phyloP scores from a whole-genome alignment of 1,140 invertebrate species.

The Drosophila rhopaloa region DNA sequence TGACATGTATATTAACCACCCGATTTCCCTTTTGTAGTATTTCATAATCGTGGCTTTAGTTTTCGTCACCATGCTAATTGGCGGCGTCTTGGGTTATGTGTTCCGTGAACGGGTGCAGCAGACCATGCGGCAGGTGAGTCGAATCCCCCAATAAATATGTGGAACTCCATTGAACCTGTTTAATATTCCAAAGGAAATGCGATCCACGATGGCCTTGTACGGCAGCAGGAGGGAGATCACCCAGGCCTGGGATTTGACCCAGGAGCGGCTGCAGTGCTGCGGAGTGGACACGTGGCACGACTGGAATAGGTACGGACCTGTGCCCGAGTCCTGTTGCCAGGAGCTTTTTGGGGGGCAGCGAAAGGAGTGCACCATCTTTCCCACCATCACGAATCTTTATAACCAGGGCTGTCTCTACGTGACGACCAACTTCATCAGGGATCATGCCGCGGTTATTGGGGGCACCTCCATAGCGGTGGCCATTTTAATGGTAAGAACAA shows the following conservation, averaged over 20 bases:
- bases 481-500: slow-evolving; percentile 87
- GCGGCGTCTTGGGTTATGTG: slow-evolving; percentile 94
- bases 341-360: slow-evolving; percentile 88
- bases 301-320: slow-evolving; percentile 91
- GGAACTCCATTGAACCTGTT: neutral
- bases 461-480: slow-evolving; percentile 92
- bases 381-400: slow-evolving; percentile 88
- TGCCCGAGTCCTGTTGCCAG: slow-evolving; percentile 92
- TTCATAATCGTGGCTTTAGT: slow-evolving; percentile 94
- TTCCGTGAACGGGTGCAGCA: slow-evolving; percentile 91
- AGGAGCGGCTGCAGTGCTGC: slow-evolving; percentile 92
- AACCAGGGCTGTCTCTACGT: slow-evolving; percentile 90
- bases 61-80: slow-evolving; percentile 94
- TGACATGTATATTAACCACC: slow-evolving; percentile 48
- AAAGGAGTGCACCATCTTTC: slow-evolving; percentile 87
- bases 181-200: slow-evolving; percentile 87
- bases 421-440: slow-evolving; percentile 89
- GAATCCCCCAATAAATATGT: neutral
- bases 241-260: slow-evolving; percentile 93
- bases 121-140: slow-evolving; percentile 87
- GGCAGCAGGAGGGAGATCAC: slow-evolving; percentile 88
- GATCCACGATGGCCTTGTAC: slow-evolving; percentile 90
- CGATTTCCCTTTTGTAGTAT: slow-evolving; percentile 88
- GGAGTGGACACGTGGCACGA: slow-evolving; percentile 90
- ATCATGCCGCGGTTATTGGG: slow-evolving; percentile 92